phyloP scores from a whole-genome alignment of 1,140 invertebrate genomes.

The Bombus fervidus region DNA sequence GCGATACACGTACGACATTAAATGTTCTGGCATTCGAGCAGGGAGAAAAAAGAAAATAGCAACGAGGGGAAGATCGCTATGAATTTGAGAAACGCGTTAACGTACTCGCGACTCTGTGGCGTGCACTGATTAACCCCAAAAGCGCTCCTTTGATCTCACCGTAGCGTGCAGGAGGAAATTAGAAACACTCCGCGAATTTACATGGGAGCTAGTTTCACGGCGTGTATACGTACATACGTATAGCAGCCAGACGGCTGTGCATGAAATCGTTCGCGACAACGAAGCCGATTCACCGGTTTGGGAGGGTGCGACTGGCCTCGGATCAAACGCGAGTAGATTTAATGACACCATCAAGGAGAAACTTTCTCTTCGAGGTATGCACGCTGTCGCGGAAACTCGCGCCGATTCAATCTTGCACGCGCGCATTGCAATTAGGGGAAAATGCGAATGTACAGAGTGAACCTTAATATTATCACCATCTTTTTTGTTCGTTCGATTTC shows the following conservation, averaged over 20 bases:
- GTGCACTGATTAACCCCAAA: slow-evolving; percentile 45
- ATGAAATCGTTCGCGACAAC: slow-evolving; percentile 35
- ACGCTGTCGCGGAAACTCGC: slow-evolving; percentile 23
- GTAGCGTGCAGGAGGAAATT: slow-evolving; percentile 41
- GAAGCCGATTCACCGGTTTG: slow-evolving; percentile 2
- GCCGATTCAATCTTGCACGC: not conserved
- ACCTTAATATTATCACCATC: not conserved
- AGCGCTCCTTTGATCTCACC: slow-evolving; percentile 38
- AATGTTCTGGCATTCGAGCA: not conserved
- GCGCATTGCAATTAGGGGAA: too few relatives aligned
- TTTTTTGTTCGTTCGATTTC: not conserved
- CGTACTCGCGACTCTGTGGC: slow-evolving; percentile 1
- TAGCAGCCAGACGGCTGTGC: not conserved
- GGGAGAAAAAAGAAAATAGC: not conserved
- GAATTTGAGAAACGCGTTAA: slow-evolving; percentile 37
- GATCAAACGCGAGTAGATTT: slow-evolving; percentile 61
- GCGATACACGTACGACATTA: not conserved
- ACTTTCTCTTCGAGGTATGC: slow-evolving; percentile 45
- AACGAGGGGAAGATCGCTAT: not conserved
- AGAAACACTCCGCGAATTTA: slow-evolving; percentile 53
- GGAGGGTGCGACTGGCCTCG: slow-evolving; percentile 10
- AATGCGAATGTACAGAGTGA: not conserved
- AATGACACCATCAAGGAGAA: slow-evolving; percentile 56
- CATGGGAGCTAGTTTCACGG: slow-evolving; percentile 8
- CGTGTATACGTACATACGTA: too few relatives aligned